Evolutionary conservation across 2,888 invertebrate genomes (phyloP).

Genomic region (Lasioglossum villosulum): DNA sequence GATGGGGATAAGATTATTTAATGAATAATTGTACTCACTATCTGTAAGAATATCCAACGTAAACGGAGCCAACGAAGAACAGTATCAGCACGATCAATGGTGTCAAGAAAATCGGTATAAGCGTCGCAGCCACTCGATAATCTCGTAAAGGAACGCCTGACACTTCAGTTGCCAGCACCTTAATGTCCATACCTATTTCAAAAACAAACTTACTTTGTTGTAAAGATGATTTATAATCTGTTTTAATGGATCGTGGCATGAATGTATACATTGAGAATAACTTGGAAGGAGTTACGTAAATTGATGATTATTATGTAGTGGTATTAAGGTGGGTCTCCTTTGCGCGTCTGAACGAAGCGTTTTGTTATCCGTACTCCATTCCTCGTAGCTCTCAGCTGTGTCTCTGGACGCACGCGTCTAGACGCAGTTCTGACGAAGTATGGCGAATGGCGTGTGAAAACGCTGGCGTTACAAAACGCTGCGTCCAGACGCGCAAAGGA

Average conservation of each 20-base stretch:
- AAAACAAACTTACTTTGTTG: background rate
- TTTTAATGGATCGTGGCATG: background rate
- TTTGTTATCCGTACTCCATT: no score
- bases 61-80: slow-evolving; percentile 70
- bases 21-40: slow-evolving; percentile 75
- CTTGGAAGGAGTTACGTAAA: background rate
- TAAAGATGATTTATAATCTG: background rate
- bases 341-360: no score
- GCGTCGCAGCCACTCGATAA: slow-evolving; percentile 50
- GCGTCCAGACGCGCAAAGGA: no score
- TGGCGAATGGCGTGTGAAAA: no score
- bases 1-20: no score
- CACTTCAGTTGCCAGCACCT: slow-evolving; percentile 60
- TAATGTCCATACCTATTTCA: slow-evolving; percentile 70
- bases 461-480: no score
- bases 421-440: no score
- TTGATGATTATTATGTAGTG: background rate
- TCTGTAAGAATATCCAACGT: slow-evolving; percentile 76
- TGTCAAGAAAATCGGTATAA: slow-evolving; percentile 75
- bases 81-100: slow-evolving; percentile 71
- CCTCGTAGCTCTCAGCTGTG: no score
- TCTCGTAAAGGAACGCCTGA: slow-evolving; percentile 75
- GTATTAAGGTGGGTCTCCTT: background rate
- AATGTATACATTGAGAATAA: no score
- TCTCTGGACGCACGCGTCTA: no score